These are phyloP conservation scores for Prosopocoilus inquinatus DNA, from an alignment of 2,888 invertebrate genomes.

Conservation along the genomic window DNA sequence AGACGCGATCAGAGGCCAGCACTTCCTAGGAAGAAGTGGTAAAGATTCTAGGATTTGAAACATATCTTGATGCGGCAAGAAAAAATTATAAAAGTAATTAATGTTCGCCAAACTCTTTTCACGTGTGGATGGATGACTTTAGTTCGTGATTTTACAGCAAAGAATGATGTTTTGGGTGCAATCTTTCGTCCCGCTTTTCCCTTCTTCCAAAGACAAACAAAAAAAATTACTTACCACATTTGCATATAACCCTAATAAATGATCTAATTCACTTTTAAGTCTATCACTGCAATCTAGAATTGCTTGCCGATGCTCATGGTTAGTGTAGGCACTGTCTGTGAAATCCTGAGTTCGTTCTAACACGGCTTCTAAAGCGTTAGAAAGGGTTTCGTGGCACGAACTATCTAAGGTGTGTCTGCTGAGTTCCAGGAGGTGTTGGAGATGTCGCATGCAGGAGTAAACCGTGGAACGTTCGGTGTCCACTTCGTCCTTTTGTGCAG, in stretches of 20 bases:
- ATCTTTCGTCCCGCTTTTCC: no score
- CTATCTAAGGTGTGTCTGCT: constrained; percentile 70
- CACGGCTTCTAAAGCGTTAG: constrained; percentile 83
- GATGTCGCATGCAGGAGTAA: constrained; percentile 76
- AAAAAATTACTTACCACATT: constrained; percentile 63
- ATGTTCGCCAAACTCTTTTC: no score
- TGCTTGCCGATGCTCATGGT: constrained; percentile 94
- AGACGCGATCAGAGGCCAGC: no score
- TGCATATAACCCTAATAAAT: constrained; percentile 81
- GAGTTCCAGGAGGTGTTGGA: constrained; percentile 84
- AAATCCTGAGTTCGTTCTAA: constrained; percentile 97
- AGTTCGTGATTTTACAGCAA: no score
- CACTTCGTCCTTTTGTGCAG: constrained; percentile 59
- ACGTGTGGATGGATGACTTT: no score
- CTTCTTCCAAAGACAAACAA: no score
- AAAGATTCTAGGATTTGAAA: no score
- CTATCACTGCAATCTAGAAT: constrained; percentile 85
- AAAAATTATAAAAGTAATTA: no score
- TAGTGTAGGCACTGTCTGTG: constrained; percentile 98
- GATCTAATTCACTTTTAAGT: constrained; percentile 87
- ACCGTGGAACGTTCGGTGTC: constrained; percentile 68
- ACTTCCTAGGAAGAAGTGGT: no score
- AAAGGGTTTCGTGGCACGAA: constrained; percentile 72
- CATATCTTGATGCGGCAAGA: no score
- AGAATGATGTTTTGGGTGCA: no score